phyloP scores from a whole-genome alignment of 2,113 vertebrate species.

The Catagonus wagneri region DNA sequence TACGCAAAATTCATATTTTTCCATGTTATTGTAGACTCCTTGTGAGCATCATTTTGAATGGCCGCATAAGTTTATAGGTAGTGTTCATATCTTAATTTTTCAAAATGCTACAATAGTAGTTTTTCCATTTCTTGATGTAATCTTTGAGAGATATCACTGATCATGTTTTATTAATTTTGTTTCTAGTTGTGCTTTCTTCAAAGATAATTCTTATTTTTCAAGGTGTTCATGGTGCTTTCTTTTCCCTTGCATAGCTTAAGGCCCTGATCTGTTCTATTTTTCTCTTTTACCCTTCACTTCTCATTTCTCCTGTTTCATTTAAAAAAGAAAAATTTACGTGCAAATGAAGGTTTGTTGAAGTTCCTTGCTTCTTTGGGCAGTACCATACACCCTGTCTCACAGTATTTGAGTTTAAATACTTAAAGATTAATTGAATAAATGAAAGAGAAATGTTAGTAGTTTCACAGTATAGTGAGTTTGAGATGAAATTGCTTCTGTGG shows the following conservation, averaged over 20 bases:
- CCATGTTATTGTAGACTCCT: background rate
- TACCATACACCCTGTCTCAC: background rate
- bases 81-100: slow-evolving; percentile 38
- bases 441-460: slow-evolving; percentile 38
- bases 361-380: slow-evolving; percentile 15
- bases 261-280: background rate
- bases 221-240: background rate
- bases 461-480: slow-evolving; percentile 19
- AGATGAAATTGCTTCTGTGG: slow-evolving; percentile 42
- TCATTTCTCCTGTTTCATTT: background rate
- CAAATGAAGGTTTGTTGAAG: background rate
- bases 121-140: background rate
- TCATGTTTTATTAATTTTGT: slow-evolving; percentile 9
- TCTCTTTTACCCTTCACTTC: slow-evolving; percentile 49
- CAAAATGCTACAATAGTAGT: slow-evolving; percentile 14
- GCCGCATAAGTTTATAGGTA: background rate
- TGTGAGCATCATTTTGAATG: slow-evolving; percentile 39
- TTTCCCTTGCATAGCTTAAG: background rate
- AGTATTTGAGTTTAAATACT: slow-evolving; percentile 16
- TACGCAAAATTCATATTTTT: slow-evolving; percentile 10
- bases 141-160: slow-evolving; percentile 29
- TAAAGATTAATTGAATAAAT: slow-evolving; percentile 24
- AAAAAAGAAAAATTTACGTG: background rate
- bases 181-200: slow-evolving; percentile 43
- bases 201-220: slow-evolving; percentile 24